Evolutionary conservation across 1,140 invertebrate genomes (phyloP), one percentile per base, ranked within the genome.

Genomic region (Thaumatotibia leucotreta): DNA sequence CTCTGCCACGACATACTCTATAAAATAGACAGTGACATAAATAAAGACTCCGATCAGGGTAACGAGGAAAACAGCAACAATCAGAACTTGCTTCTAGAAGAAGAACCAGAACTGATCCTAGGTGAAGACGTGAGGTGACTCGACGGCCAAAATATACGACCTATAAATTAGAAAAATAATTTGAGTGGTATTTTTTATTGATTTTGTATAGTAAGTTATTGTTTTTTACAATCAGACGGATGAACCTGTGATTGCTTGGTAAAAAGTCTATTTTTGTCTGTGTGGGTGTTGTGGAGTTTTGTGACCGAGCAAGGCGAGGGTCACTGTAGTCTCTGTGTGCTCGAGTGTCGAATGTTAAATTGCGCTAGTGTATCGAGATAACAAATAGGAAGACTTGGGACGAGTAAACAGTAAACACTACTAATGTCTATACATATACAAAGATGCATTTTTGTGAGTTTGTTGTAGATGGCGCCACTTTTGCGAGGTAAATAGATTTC

Each of bases 1-100:
- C 84, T 97, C 9, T 97, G 96, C 72, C 96, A 97, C 80, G 95
- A 96, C 69, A 95, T 97, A 72, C 86, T 97, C 70, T 95, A 95
- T 76, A 94, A 93, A 65, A 86, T 92, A 68, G 89, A 91, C 54
- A 82, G 67, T 23, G 89, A 91, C 65, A 67, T 70, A 11, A 91
- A 78, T 29, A 91, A 90, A 67, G 83, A 87, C 50, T 84, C 79
- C 52, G 80, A 78, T 61, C 86, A 87, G 4, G 87, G 83, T 6
- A 89, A 89, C 65, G 88, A 91, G 66, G 89, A 92, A 66, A 91
- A 91, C 69, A 90, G 80, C 58, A 91, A 92, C 69, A 91, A 91
- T 64, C 87, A 90, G 69, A 89, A 89, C 66, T 66, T 88, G n/a
- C 72, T 91, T 0, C 63, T 91, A 10, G 88, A 91, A 35, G 88